Evolutionary conservation across 2,888 invertebrate species (phyloP).

Genomic region (Tenodera sinensis): DNA sequence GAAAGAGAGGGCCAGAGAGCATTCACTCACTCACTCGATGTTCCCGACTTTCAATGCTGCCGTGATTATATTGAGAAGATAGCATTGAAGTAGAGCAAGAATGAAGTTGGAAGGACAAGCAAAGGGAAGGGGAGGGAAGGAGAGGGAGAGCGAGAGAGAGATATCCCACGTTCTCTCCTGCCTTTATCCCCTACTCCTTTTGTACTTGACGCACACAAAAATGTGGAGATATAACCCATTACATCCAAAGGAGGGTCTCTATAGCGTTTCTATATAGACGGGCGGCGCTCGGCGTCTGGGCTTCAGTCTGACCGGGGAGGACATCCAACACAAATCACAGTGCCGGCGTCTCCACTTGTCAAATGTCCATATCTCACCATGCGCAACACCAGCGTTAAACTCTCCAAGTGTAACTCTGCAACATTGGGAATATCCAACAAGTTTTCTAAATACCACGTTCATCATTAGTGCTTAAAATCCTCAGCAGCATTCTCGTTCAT

Average conservation of each 20-base stretch:
- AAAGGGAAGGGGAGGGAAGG: conserved; percentile 18
- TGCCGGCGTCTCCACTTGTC: neutral
- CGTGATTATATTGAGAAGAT: conserved; percentile 34
- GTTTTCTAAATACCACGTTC: too few relatives aligned
- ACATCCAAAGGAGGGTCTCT: conserved; percentile 30
- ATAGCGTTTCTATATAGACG: conserved; percentile 31
- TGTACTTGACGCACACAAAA: conserved; percentile 34
- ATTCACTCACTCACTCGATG: conserved; percentile 42
- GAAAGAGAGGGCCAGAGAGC: conserved; percentile 19
- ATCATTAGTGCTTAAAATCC: too few relatives aligned
- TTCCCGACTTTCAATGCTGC: conserved; percentile 34
- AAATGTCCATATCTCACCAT: neutral
- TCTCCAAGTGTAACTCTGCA: too few relatives aligned
- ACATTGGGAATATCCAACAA: too few relatives aligned
- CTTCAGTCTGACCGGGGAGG: conserved; percentile 26
- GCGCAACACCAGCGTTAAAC: too few relatives aligned
- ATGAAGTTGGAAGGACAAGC: conserved; percentile 31
- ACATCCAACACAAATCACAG: neutral
- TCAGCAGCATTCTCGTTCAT: too few relatives aligned
- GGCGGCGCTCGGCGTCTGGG: conserved; percentile 26
- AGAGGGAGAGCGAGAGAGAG: conserved; percentile 10
- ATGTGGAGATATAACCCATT: conserved; percentile 34
- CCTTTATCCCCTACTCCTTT: conserved; percentile 32
- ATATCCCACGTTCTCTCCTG: conserved; percentile 26
- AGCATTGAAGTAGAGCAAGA: conserved; percentile 31